Evolutionary conservation across 2,888 invertebrate genomes (phyloP), one percentile per base, ranked within the genome.

Genomic region (Eristalinus aeneus): DNA sequence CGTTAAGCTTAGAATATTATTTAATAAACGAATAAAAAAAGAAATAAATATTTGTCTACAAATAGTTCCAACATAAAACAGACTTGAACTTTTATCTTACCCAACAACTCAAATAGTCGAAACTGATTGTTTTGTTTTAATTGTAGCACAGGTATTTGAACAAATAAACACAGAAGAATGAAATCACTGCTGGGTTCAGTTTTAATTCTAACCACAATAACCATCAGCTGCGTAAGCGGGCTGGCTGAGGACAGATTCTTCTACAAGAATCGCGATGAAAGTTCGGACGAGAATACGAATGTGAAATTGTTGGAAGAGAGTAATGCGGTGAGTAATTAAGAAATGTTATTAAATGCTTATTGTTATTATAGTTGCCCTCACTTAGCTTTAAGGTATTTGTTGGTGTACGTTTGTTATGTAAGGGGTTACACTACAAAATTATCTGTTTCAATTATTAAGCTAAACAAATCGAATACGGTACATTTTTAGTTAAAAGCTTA

Each of bases 101-200:
- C 27, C 27, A 27, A 27, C 46, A 46, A 46, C 46, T 46, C 46
- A 46, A 46, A 46, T 46, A 56, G 23, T 56, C 16, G 53, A 60
- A 39, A 65, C 36, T 53, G 65, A 46, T 12, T 75, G 61, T 63
- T 53, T 76, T 63, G 31, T 58, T 53, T 53, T 71, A 71, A 79
- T 67, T 23, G 34, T 65, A 79, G 69, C 64, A 27, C 65, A 46
- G 54, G 34, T 32, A 75, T 79, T 79, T 79, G 39, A 61, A 20
- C 39, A 78, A 69, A 74, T 64, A 63, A 68, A 79, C n/a, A 34
- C 22, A 79, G 54, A 80, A 80, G 65, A 82, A 86, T 86, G 86
- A 74, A 77, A 86, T 77, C 71, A 77, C 74, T 78, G 65, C 60
- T 74, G 86, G 39, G 61, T 56, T 71, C 74, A 11, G 73, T 78